Evolutionary conservation across 2,888 invertebrate species (phyloP), one percentile per base, ranked within the genome.

Genomic region (Norana najaformis): DNA sequence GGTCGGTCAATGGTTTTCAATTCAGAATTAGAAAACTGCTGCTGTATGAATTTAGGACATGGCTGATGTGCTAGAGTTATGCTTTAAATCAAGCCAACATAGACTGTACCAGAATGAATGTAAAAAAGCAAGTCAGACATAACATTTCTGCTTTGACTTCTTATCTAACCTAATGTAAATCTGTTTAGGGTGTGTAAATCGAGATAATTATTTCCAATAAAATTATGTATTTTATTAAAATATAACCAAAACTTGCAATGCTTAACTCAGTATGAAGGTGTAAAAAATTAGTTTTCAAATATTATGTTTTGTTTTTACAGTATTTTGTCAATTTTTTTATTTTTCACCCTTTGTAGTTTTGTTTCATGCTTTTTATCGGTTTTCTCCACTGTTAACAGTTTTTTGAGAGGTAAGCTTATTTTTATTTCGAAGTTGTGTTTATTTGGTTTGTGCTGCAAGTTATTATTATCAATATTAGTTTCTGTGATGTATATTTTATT

Each of bases 321-420:
- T 6, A n/a, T 69, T 69, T n/a, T 69, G 69, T 69, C n/a, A n/a
- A n/a, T 69, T n/a, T 30, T 69, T 69, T n/a, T 69, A 30, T 2
- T 30, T 69, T 69, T 30, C 13, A 69, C 69, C 30, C n/a, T 69
- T 6, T 11, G 30, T 69, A 69, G 69, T 69, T 69, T 69, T 69
- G 69, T 69, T 69, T n/a, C n/a, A n/a, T n/a, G n/a, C n/a, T n/a
- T n/a, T 69, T 69, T n/a, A 69, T 69, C 69, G n/a, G 69, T 69
- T 69, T 69, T 53, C 8, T 69, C n/a, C 8, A n/a, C 69, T 69
- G 69, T 69, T 69, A 69, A 69, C 8, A n/a, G n/a, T 30, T 69
- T n/a, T 69, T 69, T 69, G 69, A 69, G 30, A 69, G 69, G 69
- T 69, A 69, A 69, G 69, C n/a, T 69, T 69, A 69, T 69, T 69